Percentiles rank a stretch among this genome's conserved stretches.
phyloP scores from a whole-genome alignment of 2,888 invertebrate species.

The Drosophila robusta region DNA sequence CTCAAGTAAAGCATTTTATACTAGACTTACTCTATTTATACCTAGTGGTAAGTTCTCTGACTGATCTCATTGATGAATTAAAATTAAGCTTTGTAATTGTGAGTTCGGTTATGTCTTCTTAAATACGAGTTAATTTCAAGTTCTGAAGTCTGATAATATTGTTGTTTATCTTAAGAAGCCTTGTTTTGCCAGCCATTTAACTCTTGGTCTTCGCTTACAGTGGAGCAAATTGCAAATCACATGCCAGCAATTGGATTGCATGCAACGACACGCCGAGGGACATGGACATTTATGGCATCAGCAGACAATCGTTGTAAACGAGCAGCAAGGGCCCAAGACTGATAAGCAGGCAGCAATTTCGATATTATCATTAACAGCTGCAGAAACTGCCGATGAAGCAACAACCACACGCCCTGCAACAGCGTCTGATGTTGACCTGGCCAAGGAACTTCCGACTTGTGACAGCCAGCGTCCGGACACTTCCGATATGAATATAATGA shows the following conservation, averaged over 20 bases:
- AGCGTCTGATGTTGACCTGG: constrained; percentile 25
- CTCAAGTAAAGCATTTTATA: no score
- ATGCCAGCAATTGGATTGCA: constrained; percentile 85
- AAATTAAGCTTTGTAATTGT: no score
- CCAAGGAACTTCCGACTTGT: constrained; percentile 7
- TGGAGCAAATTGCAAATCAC: constrained; percentile 85
- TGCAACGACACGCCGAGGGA: constrained; percentile 85
- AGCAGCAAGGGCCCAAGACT: constrained; percentile 56
- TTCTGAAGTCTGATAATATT: no score
- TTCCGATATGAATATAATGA: constrained; percentile 46
- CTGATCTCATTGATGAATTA: no score
- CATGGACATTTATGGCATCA: constrained; percentile 85
- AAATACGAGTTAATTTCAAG: no score
- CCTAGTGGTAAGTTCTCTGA: no score
- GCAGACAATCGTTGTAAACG: constrained; percentile 84
- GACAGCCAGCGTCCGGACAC: constrained; percentile 30
- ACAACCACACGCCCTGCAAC: constrained; percentile 40
- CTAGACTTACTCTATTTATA: no score
- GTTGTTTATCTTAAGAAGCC: constrained; percentile 14
- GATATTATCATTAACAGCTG: constrained; percentile 19
- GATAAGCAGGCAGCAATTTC: constrained; percentile 43
- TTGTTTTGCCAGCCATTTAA: no score
- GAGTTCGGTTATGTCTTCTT: no score
- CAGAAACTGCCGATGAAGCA: constrained; percentile 22
- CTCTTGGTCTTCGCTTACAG: constrained; percentile 53